Evolutionary conservation across 2,113 vertebrate genomes (phyloP).

Genomic region (Tamias sibiricus): DNA sequence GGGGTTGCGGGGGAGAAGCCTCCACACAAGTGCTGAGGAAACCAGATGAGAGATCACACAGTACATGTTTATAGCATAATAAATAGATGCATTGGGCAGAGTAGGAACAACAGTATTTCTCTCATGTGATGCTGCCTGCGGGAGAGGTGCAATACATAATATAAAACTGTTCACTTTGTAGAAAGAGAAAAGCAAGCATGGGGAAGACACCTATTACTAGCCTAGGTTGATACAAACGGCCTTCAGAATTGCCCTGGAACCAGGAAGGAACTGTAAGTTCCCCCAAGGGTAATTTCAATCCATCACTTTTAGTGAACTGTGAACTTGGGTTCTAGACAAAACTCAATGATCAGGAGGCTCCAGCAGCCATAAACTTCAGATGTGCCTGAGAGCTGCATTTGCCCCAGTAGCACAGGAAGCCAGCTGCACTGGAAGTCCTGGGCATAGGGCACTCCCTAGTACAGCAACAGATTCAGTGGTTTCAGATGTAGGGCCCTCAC

Average conservation of each 20-base stretch:
- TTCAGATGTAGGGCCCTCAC: not conserved
- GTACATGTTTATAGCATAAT: not conserved
- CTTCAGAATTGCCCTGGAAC: not conserved
- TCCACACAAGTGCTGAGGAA: not conserved
- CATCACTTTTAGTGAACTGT: not conserved
- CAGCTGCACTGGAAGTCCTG: not conserved
- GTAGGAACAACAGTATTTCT: not conserved
- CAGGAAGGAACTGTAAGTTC: not conserved
- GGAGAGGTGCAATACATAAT: too few species aligned
- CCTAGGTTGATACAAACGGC: too few species aligned
- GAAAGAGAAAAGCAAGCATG: too few species aligned
- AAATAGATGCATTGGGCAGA: not conserved
- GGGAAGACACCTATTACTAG: not conserved
- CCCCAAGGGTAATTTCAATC: too few species aligned
- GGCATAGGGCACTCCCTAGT: not conserved
- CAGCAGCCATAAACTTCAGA: too few species aligned
- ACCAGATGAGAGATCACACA: too few species aligned
- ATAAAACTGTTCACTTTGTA: too few species aligned
- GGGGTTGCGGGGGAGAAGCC: fast-evolving
- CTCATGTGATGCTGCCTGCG: too few species aligned
- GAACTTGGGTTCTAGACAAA: not conserved
- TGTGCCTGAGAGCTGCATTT: not conserved
- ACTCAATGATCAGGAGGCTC: too few species aligned
- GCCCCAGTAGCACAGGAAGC: too few species aligned
- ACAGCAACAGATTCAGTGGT: too few species aligned